Evolutionary conservation across 2,888 invertebrate genomes (phyloP).

Genomic region (Spodoptera exigua): DNA sequence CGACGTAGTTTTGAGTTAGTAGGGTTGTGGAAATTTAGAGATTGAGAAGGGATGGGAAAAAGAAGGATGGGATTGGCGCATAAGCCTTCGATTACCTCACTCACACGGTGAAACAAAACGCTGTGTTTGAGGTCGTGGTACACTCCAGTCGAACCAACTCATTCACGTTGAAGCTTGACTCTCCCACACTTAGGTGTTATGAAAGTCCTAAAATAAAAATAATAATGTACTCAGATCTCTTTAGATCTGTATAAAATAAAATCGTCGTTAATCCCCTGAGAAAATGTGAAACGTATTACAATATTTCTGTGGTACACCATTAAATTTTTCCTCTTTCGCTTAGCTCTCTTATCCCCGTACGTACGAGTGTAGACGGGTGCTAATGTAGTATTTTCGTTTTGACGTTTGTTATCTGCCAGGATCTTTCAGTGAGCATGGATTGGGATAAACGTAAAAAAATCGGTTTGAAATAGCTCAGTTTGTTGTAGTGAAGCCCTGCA

Average conservation of each 20-base stretch:
- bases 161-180: too few relatives aligned
- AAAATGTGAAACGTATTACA: slow-evolving; percentile 42
- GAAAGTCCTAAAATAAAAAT: too few relatives aligned
- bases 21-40: too few relatives aligned
- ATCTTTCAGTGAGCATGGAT: slow-evolving; percentile 33
- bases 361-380: slow-evolving; percentile 20
- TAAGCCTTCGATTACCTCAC: too few relatives aligned
- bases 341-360: slow-evolving; percentile 34
- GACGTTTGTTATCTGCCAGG: slow-evolving; percentile 28
- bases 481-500: slow-evolving; percentile 52
- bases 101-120: too few relatives aligned
- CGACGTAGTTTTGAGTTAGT: too few relatives aligned
- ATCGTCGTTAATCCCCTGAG: slow-evolving; percentile 25
- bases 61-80: too few relatives aligned
- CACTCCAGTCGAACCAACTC: too few relatives aligned
- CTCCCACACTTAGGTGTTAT: too few relatives aligned
- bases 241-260: slow-evolving; percentile 15
- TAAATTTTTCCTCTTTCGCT: slow-evolving; percentile 35
- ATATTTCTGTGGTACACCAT: slow-evolving; percentile 39
- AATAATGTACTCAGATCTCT: too few relatives aligned
- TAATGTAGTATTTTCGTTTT: slow-evolving; percentile 48
- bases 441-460: slow-evolving; percentile 50
- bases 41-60: too few relatives aligned
- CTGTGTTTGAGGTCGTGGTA: too few relatives aligned
- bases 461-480: slow-evolving; percentile 43